A percentile compares a stretch with the other conserved stretches of the same genome.
phyloP scores from a whole-genome alignment of 2,888 invertebrate genomes.

The Pristionchus entomophagus region DNA sequence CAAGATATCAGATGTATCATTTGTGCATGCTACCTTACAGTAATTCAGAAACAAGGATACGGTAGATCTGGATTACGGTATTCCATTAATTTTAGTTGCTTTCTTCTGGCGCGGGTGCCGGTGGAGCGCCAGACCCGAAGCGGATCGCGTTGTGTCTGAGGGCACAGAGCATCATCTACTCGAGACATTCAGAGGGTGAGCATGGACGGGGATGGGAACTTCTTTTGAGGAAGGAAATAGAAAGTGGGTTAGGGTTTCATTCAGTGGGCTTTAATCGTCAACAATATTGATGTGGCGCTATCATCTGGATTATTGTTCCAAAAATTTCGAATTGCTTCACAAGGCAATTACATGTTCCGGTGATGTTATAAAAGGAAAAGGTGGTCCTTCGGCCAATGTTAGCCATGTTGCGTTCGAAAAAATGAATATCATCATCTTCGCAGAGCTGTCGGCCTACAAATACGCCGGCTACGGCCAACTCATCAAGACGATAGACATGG shows the following conservation, averaged over 20 bases:
- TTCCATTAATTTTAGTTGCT: constrained; percentile 34
- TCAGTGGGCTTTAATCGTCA: too few species aligned
- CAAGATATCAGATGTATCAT: background rate
- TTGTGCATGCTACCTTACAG: background rate
- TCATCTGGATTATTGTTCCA: too few species aligned
- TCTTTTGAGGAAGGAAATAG: too few species aligned
- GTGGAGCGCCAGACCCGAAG: constrained; percentile 90
- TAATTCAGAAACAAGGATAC: background rate
- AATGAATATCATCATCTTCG: constrained; percentile 48
- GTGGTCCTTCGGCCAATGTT: too few species aligned
- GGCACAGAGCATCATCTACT: constrained; percentile 79
- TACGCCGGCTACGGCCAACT: constrained; percentile 98
- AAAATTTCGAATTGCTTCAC: too few species aligned
- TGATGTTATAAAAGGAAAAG: too few species aligned
- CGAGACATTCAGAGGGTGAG: constrained; percentile 83
- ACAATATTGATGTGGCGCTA: too few species aligned
- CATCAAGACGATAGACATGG: constrained; percentile 93
- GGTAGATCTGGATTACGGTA: background rate
- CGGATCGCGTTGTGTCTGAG: constrained; percentile 87
- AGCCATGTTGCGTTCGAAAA: too few species aligned
- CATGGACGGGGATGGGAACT: background rate
- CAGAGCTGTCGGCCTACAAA: constrained; percentile 93
- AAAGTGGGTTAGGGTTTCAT: too few species aligned
- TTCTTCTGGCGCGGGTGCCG: constrained; percentile 38
- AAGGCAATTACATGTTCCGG: too few species aligned